Evolutionary conservation across 2,113 vertebrate species (phyloP), one percentile per base, ranked within the genome.

Genomic region (Xerus inauris): DNA sequence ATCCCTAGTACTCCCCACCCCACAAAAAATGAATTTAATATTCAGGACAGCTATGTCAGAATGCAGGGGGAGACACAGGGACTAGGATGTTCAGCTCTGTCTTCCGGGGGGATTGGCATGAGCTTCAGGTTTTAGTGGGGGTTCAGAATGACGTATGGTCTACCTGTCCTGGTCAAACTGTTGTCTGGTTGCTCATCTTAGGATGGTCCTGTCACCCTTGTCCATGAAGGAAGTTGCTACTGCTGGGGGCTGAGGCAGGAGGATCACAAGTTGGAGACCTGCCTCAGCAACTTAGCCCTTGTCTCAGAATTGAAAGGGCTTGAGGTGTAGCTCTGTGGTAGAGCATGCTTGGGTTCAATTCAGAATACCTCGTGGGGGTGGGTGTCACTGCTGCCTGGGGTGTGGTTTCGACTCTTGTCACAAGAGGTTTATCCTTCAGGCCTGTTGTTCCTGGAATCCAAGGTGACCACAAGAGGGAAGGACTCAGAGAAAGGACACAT

Each of bases 121-220:
- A n/a, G 32, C 65, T 35, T 35, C 14, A 2, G 65, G 65, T 19
- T 69, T n/a, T 35, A 69, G 16, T 35, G 24, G 65, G 35, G 65
- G 32, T 14, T 0, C 14, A 19, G 35, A n/a, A n/a, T 16, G 30
- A 4, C 7, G 13, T 14, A 7, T 24, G 35, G 65, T 19, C 35
- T 28, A 24, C 8, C 59, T 62, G 24, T 62, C 54, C 5, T 67
- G 32, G 64, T 67, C 65, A 12, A 14, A 30, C 64, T 65, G 59
- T 62, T 28, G 35, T 19, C 16, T 69, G 65, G 32, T 32, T 32
- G 32, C 14, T 67, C 32, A 35, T 69, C 65, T 69, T 35, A 19
- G 35, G 65, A 19, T n/a, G 65, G 14, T 35, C 32, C 8, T 24
- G 59, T 20, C 1, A 20, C 54, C 19, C 20, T 57, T 22, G 54